A percentile compares a stretch with the other conserved stretches of the same genome.
Evolutionary conservation across 2,797 vertebrate species (phyloP).

Genomic region (Carapus acus): DNA sequence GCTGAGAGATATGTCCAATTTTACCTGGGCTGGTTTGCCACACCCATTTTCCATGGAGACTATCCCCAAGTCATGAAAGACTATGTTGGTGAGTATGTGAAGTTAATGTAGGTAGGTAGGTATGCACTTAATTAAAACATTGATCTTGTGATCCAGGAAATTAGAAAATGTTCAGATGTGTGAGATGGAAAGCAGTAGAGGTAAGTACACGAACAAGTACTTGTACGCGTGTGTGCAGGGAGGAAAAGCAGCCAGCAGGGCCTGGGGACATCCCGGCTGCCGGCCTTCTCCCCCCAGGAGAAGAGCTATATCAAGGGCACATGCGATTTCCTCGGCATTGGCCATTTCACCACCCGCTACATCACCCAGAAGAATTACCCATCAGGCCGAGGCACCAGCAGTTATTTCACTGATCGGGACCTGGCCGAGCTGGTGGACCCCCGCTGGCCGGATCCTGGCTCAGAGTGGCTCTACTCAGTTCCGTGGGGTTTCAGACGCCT

Average conservation of each 20-base stretch:
- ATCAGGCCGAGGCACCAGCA: constrained; percentile 66
- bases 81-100: constrained; percentile 73
- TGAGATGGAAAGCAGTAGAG: too few species aligned
- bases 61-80: constrained; percentile 96
- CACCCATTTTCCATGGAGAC: constrained; percentile 90
- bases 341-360: constrained; percentile 89
- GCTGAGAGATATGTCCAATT: constrained; percentile 92
- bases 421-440: constrained; percentile 87
- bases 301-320: constrained; percentile 91
- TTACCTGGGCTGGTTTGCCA: constrained; percentile 92
- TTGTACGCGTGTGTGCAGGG: constrained; percentile 59
- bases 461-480: constrained; percentile 84
- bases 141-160: too few species aligned
- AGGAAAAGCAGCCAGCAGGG: constrained; percentile 85
- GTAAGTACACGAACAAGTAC: background rate
- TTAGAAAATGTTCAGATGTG: too few species aligned
- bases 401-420: constrained; percentile 83
- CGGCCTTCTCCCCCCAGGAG: constrained; percentile 85
- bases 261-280: constrained; percentile 79
- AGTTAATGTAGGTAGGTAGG: too few species aligned
- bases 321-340: constrained; percentile 86
- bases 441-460: constrained; percentile 83
- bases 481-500: constrained; percentile 91
- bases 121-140: too few species aligned
- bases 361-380: constrained; percentile 80